A percentile compares a stretch with the other conserved stretches of the same genome.
These are phyloP conservation scores for Cyclopterus lumpus DNA, from an alignment of 2,797 vertebrate species.

Conservation along the genomic window DNA sequence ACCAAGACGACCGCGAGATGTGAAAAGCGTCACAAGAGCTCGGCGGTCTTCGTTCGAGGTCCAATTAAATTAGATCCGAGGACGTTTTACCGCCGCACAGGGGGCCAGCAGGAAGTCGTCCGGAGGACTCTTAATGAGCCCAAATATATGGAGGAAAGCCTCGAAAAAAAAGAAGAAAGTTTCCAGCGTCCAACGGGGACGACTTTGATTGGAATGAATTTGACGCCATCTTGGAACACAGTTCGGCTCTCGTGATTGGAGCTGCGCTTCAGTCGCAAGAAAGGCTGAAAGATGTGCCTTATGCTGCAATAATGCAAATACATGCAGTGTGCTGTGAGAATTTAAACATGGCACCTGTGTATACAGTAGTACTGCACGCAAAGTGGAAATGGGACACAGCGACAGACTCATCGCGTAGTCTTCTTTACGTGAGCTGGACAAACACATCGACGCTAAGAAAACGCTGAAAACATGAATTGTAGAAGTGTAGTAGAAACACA, in stretches of 20 bases:
- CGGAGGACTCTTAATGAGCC: neutral
- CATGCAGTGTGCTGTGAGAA: too few species aligned
- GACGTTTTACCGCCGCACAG: neutral
- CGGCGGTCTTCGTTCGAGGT: neutral
- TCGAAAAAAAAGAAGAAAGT: neutral
- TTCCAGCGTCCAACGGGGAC: neutral
- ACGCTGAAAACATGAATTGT: too few species aligned
- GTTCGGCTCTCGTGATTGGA: neutral
- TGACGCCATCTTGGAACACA: neutral
- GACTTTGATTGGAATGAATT: neutral
- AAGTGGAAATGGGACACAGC: neutral
- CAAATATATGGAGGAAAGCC: neutral
- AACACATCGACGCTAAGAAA: too few species aligned
- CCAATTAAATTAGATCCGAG: neutral
- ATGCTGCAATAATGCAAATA: neutral
- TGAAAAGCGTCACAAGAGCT: neutral
- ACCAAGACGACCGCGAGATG: neutral
- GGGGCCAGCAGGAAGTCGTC: neutral
- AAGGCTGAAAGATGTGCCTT: neutral
- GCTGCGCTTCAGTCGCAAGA: neutral
- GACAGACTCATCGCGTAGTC: too few species aligned
- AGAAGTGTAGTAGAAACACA: constrained; percentile 14
- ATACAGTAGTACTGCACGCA: too few species aligned
- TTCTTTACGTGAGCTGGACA: too few species aligned
- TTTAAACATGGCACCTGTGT: too few species aligned